Evolutionary conservation across 2,797 vertebrate genomes (phyloP), one percentile per base, ranked within the genome.

Genomic region (Trematomus bernacchii): DNA sequence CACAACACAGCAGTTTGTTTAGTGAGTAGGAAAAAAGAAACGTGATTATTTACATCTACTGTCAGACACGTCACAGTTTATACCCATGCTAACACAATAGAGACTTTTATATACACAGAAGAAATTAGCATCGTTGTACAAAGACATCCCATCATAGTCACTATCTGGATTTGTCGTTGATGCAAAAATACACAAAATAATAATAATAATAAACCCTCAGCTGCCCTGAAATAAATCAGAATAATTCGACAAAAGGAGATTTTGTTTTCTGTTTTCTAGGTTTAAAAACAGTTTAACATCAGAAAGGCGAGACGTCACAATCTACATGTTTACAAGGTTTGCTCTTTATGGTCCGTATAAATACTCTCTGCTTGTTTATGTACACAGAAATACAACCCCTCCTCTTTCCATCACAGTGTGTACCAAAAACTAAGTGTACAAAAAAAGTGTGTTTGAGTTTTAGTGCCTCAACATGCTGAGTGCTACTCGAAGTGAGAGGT

Each of bases 201-300:
- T 93, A 94, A 94, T 91, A 95, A 84, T 82, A 94, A 95, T 93
- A 94, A 94, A 95, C 0, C 1, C 46, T 73, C 84, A 87, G 85
- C 84, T 77, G 84, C 85, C 79, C 81, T 58, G 75, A 86, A 95
- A 93, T 66, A 92, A 92, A 37, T 93, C 91, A 55, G 2, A 91
- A 80, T 82, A 93, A 94, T 93, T 90, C 93, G 94, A 95, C 66
- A 57, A 27, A 27, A 27, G 71, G 63, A 71, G 73, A 59, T 71
- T 3, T 48, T 46, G 76, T 74, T 89, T 89, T 53, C 47, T 72
- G 76, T 68, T 3, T 62, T 79, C 54, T 82, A 84, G 63, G 79
- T 93, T 96, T 96, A 96, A 96, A 96, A 97, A 96, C 94, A 94
- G 95, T 95, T 97, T 96, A 95, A 97, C 95, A 97, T 95, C 94